Conservation (phyloP, 1,140 invertebrate species). For the Laupala kohalensis region DNA sequence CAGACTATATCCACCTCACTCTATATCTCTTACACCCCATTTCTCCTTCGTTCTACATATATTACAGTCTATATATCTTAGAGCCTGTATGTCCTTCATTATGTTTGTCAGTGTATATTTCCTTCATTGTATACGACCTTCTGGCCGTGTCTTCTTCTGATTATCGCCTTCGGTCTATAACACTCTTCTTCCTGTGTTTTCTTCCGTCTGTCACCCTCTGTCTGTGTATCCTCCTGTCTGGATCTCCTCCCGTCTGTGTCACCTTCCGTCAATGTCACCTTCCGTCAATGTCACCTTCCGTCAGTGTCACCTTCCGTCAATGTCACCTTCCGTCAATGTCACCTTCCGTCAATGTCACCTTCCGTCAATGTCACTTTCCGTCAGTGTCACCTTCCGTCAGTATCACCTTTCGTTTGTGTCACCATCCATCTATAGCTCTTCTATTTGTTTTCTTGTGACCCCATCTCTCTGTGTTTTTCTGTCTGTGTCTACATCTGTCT, state of each 20-base stretch:
- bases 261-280: not conserved
- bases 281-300: not conserved
- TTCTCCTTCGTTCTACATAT: not conserved
- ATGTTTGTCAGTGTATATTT: slow-evolving; percentile 1
- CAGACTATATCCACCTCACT: not conserved
- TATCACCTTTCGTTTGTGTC: not conserved
- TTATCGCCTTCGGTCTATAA: not conserved
- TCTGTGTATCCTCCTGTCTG: not conserved
- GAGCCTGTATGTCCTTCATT: not conserved
- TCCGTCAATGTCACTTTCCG: not conserved
- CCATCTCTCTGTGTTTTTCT: not conserved
- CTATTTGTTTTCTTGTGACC: not conserved
- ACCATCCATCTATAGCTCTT: not conserved
- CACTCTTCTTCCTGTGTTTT: not conserved
- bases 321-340: not conserved
- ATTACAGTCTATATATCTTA: not conserved
- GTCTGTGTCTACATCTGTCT: not conserved
- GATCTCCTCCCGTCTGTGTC: not conserved
- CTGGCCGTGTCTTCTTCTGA: not conserved
- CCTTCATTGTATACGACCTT: not conserved
- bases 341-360: not conserved
- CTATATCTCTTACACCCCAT: not conserved
- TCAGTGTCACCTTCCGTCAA: not conserved
- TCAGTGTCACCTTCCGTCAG: not conserved
- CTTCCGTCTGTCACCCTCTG: not conserved